These are phyloP conservation scores for Cephus nigrinus DNA, from an alignment of 2,888 invertebrate species.

Conservation along the genomic window DNA sequence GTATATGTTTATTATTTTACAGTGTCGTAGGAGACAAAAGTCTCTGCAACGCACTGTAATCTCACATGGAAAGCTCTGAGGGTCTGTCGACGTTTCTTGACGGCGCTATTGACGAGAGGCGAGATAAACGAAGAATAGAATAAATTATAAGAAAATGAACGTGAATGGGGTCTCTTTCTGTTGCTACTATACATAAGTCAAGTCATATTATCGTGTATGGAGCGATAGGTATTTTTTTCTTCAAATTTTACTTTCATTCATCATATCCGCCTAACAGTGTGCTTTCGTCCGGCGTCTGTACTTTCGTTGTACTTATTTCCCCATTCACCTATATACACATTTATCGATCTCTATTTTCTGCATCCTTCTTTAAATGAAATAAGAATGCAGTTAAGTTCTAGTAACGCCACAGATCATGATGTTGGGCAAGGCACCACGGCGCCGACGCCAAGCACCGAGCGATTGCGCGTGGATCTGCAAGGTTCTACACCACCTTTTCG, in stretches of 20 bases:
- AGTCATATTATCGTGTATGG: slow-evolving; percentile 14
- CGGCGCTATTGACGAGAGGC: slow-evolving; percentile 18
- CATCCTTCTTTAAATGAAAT: background rate
- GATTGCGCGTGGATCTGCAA: slow-evolving; percentile 92
- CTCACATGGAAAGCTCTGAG: slow-evolving; percentile 24
- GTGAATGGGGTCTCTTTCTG: background rate
- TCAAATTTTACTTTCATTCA: background rate
- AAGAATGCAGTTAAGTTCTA: slow-evolving; percentile 26
- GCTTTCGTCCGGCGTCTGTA: background rate
- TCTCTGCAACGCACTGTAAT: slow-evolving; percentile 61
- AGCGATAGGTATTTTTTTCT: slow-evolving; percentile 30
- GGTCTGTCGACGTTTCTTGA: slow-evolving; percentile 6
- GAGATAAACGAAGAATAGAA: slow-evolving; percentile 18
- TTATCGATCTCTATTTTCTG: background rate
- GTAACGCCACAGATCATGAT: slow-evolving; percentile 90
- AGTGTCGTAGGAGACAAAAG: slow-evolving; percentile 59
- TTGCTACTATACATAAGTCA: background rate
- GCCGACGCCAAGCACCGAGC: slow-evolving; percentile 91
- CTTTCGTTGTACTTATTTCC: background rate
- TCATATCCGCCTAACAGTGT: background rate
- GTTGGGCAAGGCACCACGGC: slow-evolving; percentile 94
- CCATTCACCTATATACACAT: background rate
- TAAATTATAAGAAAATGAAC: background rate
- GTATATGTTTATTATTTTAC: slow-evolving; percentile 33
- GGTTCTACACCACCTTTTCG: slow-evolving; percentile 90